Evolutionary conservation across 2,797 vertebrate genomes (phyloP), one percentile per base, ranked within the genome.

Genomic region (Oophaga sylvatica): DNA sequence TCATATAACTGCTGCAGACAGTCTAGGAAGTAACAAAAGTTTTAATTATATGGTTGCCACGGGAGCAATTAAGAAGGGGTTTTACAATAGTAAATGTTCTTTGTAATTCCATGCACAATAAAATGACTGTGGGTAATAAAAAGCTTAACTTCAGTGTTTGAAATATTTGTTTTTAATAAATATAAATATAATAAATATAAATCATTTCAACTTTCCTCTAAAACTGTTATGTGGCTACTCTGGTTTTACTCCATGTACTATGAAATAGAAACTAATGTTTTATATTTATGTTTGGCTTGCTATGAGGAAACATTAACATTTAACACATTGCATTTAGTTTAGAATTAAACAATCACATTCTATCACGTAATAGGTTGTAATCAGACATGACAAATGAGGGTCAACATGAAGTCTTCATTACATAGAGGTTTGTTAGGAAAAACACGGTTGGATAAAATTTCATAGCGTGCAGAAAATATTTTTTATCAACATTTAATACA

Each of bases 301-400:
- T 82, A 75, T 87, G 6, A 75, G 22, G 31, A 65, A 56, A 75
- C 35, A 81, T 65, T 73, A 31, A 16, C 48, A 63, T 67, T 82
- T 82, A 71, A 68, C 81, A 63, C 19, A 31, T 78, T 80, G 65
- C 26, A 71, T 60, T 60, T 70, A 86, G 67, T 73, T 75, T 80
- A 80, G 35, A 41, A 31, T 15, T 22, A 31, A 81, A 87, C 65
- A 75, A 53, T 87, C 81, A 81, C 80, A 87, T 87, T 81, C 70
- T 41, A 87, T 76, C 86, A 87, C 86, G 19, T 80, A 62, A 76
- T 82, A 82, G 86, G 86, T 76, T 87, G 86, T 87, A 82, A 73
- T 87, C 79, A 87, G 63, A 76, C 80, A 65, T 75, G 86, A 87
- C 70, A 87, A 80, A 87, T 87, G 70, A 87, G 82, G 41, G 80